Conservation (phyloP, 2,888 invertebrate species). For the Ommatoiulus sabulosus region DNA sequence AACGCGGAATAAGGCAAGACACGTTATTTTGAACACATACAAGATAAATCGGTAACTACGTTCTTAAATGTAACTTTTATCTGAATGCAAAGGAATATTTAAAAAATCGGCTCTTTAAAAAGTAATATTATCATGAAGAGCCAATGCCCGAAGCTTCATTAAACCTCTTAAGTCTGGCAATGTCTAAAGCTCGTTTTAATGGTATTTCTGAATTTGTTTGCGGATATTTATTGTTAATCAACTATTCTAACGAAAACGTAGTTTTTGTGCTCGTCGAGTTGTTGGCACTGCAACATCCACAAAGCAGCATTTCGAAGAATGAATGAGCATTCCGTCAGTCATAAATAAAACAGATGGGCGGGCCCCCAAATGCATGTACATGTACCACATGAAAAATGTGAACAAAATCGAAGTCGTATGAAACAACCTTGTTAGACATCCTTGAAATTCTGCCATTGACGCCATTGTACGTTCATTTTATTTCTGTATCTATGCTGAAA, state of each 20-base stretch:
- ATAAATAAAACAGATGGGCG: slow-evolving; percentile 13
- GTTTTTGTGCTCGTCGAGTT: not conserved
- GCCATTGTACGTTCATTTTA: not conserved
- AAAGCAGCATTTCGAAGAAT: not conserved
- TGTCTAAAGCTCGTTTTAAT: too few relatives aligned
- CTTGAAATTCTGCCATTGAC: not conserved
- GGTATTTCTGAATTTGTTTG: not conserved
- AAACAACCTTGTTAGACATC: not conserved
- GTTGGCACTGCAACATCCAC: slow-evolving; percentile 22
- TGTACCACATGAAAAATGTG: not conserved
- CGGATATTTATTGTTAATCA: not conserved
- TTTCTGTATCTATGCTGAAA: not conserved
- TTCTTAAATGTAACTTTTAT: too few relatives aligned
- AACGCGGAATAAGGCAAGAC: too few relatives aligned
- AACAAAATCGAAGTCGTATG: not conserved
- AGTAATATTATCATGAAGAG: too few relatives aligned
- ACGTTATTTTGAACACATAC: too few relatives aligned
- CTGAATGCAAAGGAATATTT: too few relatives aligned
- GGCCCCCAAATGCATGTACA: slow-evolving; percentile 14
- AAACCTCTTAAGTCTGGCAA: too few relatives aligned
- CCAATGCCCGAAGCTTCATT: too few relatives aligned
- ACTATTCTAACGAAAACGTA: not conserved
- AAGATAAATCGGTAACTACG: too few relatives aligned
- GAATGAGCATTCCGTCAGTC: not conserved
- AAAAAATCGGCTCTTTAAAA: too few relatives aligned